Evolutionary conservation across 2,888 invertebrate species (phyloP).

Genomic region (Carpatolechia fugitivella): DNA sequence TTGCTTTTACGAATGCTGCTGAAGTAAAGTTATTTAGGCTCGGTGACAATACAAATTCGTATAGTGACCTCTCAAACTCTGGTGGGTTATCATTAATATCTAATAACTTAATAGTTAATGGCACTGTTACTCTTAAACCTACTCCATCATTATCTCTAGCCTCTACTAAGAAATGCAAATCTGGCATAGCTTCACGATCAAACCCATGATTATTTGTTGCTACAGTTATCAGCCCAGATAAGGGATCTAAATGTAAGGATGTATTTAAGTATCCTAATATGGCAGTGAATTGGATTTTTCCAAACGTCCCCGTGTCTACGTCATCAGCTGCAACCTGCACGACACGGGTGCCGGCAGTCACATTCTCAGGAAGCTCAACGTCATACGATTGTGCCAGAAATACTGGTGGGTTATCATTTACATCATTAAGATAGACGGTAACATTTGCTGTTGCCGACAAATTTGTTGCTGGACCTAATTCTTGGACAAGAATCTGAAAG

Average conservation of each 20-base stretch:
- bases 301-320: slow-evolving; percentile 87
- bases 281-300: slow-evolving; percentile 87
- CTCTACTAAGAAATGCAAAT: slow-evolving; percentile 89
- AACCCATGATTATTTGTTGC: slow-evolving; percentile 86
- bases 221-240: slow-evolving; percentile 89
- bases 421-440: slow-evolving; percentile 89
- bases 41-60: slow-evolving; percentile 88
- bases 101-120: slow-evolving; percentile 86
- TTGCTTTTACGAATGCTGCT: slow-evolving; percentile 89
- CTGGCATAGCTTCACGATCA: slow-evolving; percentile 89
- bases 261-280: slow-evolving; percentile 88
- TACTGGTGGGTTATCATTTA: slow-evolving; percentile 92
- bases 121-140: slow-evolving; percentile 86
- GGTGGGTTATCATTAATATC: slow-evolving; percentile 94
- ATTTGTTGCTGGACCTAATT: slow-evolving; percentile 87
- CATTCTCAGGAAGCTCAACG: slow-evolving; percentile 89
- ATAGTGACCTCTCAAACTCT: slow-evolving; percentile 86
- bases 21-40: slow-evolving; percentile 87
- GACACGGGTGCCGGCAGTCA: slow-evolving; percentile 85
- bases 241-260: slow-evolving; percentile 87
- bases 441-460: slow-evolving; percentile 86
- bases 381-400: slow-evolving; percentile 87
- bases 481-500: slow-evolving; percentile 87
- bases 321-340: slow-evolving; percentile 90
- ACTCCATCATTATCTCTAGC: slow-evolving; percentile 92